phyloP scores from a whole-genome alignment of 1,140 invertebrate species.

The Heliconius hermathena region DNA sequence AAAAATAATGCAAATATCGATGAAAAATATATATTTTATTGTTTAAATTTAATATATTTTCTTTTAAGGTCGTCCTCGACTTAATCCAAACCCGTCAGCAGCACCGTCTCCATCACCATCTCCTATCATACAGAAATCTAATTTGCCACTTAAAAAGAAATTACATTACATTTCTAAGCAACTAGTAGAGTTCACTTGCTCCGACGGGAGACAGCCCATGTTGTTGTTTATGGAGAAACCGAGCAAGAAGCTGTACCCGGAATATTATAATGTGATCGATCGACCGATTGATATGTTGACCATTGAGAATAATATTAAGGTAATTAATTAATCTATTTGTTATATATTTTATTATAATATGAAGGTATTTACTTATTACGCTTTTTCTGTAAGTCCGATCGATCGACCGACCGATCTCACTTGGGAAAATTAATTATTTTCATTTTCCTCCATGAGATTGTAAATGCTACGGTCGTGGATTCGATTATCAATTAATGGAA shows the following conservation, averaged over 20 bases:
- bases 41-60: no score
- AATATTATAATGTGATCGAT: constrained; percentile 97
- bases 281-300: constrained; percentile 97
- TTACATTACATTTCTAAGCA: constrained; percentile 89
- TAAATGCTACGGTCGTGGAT: no score
- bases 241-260: constrained; percentile 96
- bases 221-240: constrained; percentile 98
- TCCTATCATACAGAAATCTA: constrained; percentile 80
- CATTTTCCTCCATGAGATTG: no score
- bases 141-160: constrained; percentile 87
- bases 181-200: constrained; percentile 89
- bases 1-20: no score
- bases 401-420: no score
- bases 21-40: no score
- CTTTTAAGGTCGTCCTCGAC: constrained; percentile 60
- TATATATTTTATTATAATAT: not conserved
- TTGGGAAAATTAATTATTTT: no score
- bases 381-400: no score
- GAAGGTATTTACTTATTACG: no score
- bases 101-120: constrained; percentile 59
- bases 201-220: constrained; percentile 92
- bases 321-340: constrained; percentile 35
- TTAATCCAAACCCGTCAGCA: constrained; percentile 53
- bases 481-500: no score
- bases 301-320: constrained; percentile 95